phyloP scores from a whole-genome alignment of 1,140 invertebrate genomes.

The Epicauta chinensis region DNA sequence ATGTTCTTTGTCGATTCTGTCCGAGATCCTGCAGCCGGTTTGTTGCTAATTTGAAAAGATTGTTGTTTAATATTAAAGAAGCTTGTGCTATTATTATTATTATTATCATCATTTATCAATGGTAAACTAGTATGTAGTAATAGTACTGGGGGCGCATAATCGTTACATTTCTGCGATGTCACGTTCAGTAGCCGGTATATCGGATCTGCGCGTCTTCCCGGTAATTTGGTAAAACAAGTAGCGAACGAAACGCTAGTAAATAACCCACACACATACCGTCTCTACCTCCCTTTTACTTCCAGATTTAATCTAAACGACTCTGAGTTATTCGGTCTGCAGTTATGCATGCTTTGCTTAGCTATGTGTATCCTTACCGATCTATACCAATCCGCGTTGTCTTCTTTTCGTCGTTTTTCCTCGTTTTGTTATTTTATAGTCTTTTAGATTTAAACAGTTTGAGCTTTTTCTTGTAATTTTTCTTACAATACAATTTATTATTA shows the following conservation, averaged over 20 bases:
- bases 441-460: too few relatives aligned
- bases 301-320: slow-evolving; percentile 39
- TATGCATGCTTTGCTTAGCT: slow-evolving; percentile 24
- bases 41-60: too few relatives aligned
- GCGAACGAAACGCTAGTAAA: slow-evolving; percentile 38
- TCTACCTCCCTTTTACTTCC: slow-evolving; percentile 15
- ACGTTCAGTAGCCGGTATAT: slow-evolving; percentile 28
- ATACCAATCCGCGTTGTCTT: too few relatives aligned
- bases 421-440: too few relatives aligned
- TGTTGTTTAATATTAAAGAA: too few relatives aligned
- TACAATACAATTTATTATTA: too few relatives aligned
- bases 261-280: slow-evolving; percentile 25
- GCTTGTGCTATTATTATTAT: neutral
- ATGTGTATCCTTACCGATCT: neutral
- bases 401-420: too few relatives aligned
- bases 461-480: too few relatives aligned
- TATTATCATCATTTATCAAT: too few relatives aligned
- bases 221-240: slow-evolving; percentile 41
- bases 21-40: too few relatives aligned
- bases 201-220: slow-evolving; percentile 26
- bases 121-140: slow-evolving; percentile 10
- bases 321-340: slow-evolving; percentile 39
- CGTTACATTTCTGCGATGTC: slow-evolving; percentile 26
- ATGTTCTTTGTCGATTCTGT: too few relatives aligned
- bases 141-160: slow-evolving; percentile 9